A percentile compares a stretch with the other conserved stretches of the same genome.
Conservation (phyloP, 2,113 vertebrate species). For the Mus pahari region DNA sequence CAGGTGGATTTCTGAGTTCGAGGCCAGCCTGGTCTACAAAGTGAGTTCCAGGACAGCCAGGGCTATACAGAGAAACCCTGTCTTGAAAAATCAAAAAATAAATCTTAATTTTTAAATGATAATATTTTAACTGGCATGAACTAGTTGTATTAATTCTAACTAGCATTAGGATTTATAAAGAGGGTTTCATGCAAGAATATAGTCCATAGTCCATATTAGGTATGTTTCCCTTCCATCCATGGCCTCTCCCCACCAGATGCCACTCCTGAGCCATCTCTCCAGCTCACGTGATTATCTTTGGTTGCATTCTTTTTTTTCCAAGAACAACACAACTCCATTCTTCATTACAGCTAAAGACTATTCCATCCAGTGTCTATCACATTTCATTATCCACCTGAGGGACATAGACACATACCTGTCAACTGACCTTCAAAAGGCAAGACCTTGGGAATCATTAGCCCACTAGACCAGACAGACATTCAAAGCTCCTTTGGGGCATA, state of each 20-base stretch:
- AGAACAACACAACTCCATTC: background rate
- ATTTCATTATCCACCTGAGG: background rate
- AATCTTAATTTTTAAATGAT: background rate
- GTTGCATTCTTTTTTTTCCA: background rate
- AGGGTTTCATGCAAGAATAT: background rate
- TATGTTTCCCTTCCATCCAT: background rate
- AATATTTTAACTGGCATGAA: background rate
- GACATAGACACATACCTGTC: accelerated
- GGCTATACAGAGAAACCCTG: too few relatives aligned
- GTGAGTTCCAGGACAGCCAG: too few relatives aligned
- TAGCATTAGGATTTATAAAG: background rate
- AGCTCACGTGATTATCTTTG: background rate
- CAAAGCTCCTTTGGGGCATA: background rate
- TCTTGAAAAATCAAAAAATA: too few relatives aligned
- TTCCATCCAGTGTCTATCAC: too few relatives aligned
- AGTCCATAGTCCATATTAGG: background rate
- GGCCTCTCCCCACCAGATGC: too few relatives aligned
- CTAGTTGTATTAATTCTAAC: background rate
- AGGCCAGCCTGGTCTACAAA: too few relatives aligned
- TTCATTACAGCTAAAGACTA: background rate
- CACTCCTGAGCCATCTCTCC: too few relatives aligned
- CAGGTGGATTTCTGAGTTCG: too few relatives aligned
- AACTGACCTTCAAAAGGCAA: background rate
- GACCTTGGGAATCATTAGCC: background rate
- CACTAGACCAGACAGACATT: background rate